phyloP scores from a whole-genome alignment of 2,113 vertebrate genomes.

The Gorilla gorilla region DNA sequence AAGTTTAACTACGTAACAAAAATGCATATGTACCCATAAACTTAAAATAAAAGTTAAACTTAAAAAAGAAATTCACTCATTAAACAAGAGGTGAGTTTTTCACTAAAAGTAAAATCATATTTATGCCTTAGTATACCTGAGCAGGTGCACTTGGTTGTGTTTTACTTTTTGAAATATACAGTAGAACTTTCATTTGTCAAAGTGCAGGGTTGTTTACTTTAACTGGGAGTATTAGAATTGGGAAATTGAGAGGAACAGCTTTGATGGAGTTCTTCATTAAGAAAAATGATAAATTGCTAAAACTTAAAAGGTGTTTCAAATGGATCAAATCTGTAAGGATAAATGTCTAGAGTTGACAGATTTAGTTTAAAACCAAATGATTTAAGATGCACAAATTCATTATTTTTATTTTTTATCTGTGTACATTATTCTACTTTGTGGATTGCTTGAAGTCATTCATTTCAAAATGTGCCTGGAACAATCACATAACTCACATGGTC shows the following conservation, averaged over 20 bases:
- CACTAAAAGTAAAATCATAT: neutral
- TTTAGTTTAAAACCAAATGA: neutral
- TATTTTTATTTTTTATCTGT: slow-evolving; percentile 6
- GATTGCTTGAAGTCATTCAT: neutral
- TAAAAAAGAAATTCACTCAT: neutral
- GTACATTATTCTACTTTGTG: neutral
- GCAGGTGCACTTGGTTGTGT: neutral
- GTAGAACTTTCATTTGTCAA: neutral
- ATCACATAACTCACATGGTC: neutral
- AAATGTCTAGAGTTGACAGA: neutral
- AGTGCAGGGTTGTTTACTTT: neutral
- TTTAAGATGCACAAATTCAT: neutral
- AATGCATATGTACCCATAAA: too few species aligned
- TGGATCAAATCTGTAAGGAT: neutral
- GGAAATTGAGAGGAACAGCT: neutral
- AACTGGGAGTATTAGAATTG: neutral
- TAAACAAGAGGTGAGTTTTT: neutral
- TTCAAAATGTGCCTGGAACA: neutral
- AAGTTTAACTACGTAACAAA: too few species aligned
- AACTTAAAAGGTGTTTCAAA: neutral
- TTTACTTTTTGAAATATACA: neutral
- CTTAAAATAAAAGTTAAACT: too few species aligned
- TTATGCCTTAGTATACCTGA: neutral
- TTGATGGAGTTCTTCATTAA: neutral
- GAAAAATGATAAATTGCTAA: neutral